Evolutionary conservation across 2,797 vertebrate species (phyloP), one percentile per base, ranked within the genome.

Genomic region (Paguma larvata): DNA sequence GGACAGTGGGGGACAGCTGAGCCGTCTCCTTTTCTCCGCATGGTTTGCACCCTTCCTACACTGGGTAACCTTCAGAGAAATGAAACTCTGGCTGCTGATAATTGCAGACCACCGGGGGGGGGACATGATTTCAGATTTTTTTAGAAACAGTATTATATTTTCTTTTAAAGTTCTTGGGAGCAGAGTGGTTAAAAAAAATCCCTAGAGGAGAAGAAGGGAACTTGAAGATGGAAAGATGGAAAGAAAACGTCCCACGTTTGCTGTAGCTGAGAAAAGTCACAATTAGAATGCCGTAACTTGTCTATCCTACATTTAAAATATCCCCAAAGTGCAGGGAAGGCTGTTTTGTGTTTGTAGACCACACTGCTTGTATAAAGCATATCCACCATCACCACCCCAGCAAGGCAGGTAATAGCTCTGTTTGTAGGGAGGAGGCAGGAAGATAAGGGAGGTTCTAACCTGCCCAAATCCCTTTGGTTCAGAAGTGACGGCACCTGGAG

Each of bases 51-150:
- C 78, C 75, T 94, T 70, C 41, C 75, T 62, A 27, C 10, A 1
- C 2, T 16, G 10, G 77, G 53, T 65, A 70, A 46, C 65, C 82
- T 84, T 62, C 38, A 41, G 68, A 86, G 73, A 93, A 83, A 89
- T 34, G 12, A 86, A 83, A 75, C 34, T 85, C 83, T 86, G 48
- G 32, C 59, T 25, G 59, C 59, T 91, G 34, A 44, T 30, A 34
- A 68, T 5, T 62, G 32, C 3, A 84, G 67, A 44, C 38, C 21
- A 83, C 32, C 0, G 5, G 48, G 7, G 48, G 7, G 12, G 16
- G 13, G 18, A 18, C n/a, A 32, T 68, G 56, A 92, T 73, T 92
- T 96, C n/a, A 23, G 34, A 41, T 30, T 68, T 97, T 97, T 68
- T 90, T 34, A n/a, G 78, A 77, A 27, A 34, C 32, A 62, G 70